Base-by-base conservation (phyloP, 2,888 invertebrate species). In the Cantharis lateralis region DNA sequence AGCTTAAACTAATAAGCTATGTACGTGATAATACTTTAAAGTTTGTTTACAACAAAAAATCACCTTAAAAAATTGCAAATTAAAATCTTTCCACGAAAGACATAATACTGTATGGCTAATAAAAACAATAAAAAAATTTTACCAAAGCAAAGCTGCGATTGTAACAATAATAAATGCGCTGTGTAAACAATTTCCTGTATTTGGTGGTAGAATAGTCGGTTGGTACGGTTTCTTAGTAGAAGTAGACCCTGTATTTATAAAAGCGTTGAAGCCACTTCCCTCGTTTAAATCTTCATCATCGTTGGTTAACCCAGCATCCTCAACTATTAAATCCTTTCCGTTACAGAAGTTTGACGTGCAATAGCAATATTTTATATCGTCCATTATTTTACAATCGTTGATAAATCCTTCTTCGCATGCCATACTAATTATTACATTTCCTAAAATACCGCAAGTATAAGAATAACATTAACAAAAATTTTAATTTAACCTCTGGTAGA, bases 321-420 rank as follows among this genome's bases (percentile, higher is more conserved):
- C 70, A 70, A 64, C 15, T 62, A 15, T 71, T 75, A 75, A 66
- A 70, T 72, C 66, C 62, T 62, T 68, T 16, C 80, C 81, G 75
- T 88, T 88, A 81, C 88, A 88, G 4, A 87, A 82, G n/a, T 85
- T 82, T 10, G 83, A 82, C 16, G 80, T 80, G 80, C 88, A 88
- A 81, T 86, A 87, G 80, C 88, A 88, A 81, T 87, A 88, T 26
- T 84, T 82, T 5, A 87, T 84, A 13, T 78, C 78, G 80, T 87
- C 87, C 28, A 86, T 86, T 71, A 75, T 79, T 79, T 86, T 82
- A 80, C 88, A 88, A 76, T 85, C 85, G 10, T 84, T 82, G 18
- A 86, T 74, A n/a, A 76, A 75, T 10, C 82, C 72, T 61, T 79
- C 80, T 68, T 84, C 82, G 79, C 87, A 87, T 13, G 82, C 82